These are phyloP conservation scores for Cepaea nemoralis DNA, from an alignment of 1,140 invertebrate genomes.

Conservation along the genomic window DNA sequence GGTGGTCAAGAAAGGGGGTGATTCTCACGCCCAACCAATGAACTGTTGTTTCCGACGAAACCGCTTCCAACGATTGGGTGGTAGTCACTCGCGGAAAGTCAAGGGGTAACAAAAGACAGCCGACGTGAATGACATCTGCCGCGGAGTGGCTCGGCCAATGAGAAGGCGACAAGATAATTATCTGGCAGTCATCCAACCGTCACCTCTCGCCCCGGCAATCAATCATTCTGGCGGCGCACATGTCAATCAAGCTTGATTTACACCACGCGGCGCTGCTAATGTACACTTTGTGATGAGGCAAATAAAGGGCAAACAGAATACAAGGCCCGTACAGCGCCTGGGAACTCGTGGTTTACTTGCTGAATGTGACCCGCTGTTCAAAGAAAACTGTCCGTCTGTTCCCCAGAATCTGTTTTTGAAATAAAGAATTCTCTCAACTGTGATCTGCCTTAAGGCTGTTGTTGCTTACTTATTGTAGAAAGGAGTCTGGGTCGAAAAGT, in stretches of 20 bases:
- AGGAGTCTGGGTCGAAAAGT: too few relatives aligned
- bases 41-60: slow-evolving; percentile 57
- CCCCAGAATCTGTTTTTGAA: too few relatives aligned
- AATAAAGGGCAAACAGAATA: slow-evolving; percentile 46
- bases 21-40: slow-evolving; percentile 60
- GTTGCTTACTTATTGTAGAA: too few relatives aligned
- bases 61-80: slow-evolving; percentile 58
- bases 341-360: neutral
- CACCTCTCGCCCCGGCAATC: slow-evolving; percentile 62
- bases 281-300: slow-evolving; percentile 60
- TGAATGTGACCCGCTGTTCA: too few relatives aligned
- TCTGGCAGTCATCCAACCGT: slow-evolving; percentile 65
- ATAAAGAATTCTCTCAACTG: too few relatives aligned
- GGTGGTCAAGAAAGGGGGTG: neutral
- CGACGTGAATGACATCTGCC: slow-evolving; percentile 31
- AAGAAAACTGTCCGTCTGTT: too few relatives aligned
- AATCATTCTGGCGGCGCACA: slow-evolving; percentile 65
- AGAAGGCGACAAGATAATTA: slow-evolving; percentile 64
- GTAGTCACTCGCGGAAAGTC: slow-evolving; percentile 53
- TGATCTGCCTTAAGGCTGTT: too few relatives aligned
- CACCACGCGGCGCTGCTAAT: slow-evolving; percentile 64
- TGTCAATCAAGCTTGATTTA: slow-evolving; percentile 68
- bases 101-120: slow-evolving; percentile 24
- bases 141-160: slow-evolving; percentile 60
- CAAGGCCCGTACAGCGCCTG: neutral